Evolutionary conservation across 2,888 invertebrate species (phyloP), one percentile per base, ranked within the genome.

Genomic region (Stegophylla sp.): DNA sequence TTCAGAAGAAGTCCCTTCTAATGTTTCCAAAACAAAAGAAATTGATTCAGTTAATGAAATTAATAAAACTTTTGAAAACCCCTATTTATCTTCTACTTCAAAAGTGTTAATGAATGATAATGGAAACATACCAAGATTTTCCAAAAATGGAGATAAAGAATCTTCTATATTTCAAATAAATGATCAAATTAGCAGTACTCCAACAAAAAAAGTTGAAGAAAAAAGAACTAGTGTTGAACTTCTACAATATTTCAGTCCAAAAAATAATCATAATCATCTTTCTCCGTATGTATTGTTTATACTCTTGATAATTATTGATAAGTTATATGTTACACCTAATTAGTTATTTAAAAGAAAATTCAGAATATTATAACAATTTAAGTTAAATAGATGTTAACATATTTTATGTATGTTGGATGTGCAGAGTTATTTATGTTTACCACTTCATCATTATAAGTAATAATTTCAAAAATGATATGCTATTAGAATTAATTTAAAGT

Each of bases 101-200:
- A 20, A 75, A 53, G 5, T 34, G 7, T 7, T 34, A 63, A 20
- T 51, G 23, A 34, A 75, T 51, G 34, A 63, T 34, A 48, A 20
- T 48, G 13, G 0, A 53, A 64, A 7, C 34, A n/a, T 23, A 48
- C 51, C 12, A 26, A 23, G 10, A 34, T 20, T 28, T 34, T 63
- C 61, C 15, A 34, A 51, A 51, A 17, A 23, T 64, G 51, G 41
- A 41, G 23, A 51, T 7, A 53, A 53, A n/a, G 26, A 64, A 0
- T n/a, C 64, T 41, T 17, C 20, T 13, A 51, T 13, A 23, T 53
- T 66, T 75, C 41, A 66, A 64, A 43, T 75, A 41, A 53, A 53
- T 26, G 28, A 66, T n/a, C 51, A 53, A 53, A 64, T 10, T 41
- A 41, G 64, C 41, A 75, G 64, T 43, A 75, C 64, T 53, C 75